Evolutionary conservation across 92 coral and sea anemone species (phyloP), one percentile per base, ranked within the genome.

Genomic region (Palythoa grandis): DNA sequence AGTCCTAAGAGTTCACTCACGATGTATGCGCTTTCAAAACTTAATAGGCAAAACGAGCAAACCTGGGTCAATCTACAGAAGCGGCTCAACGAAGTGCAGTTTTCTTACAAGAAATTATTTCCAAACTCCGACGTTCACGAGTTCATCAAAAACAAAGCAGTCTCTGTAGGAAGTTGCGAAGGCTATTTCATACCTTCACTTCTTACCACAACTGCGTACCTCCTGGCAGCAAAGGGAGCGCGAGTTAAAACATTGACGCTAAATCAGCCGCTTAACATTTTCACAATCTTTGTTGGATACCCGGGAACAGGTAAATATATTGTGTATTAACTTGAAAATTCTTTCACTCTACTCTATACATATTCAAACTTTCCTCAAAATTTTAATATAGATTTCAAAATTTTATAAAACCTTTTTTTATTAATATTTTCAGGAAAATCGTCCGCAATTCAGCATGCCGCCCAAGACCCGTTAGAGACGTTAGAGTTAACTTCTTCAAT

Each of bases 131-230:
- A 86, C 69, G 84, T 88, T 35, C 86, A 78, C 83, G 40, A 79
- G 24, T 86, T 86, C 83, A 58, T 89, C 43, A 86, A 80, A 56
- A 86, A 86, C 83, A 89, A 89, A 53, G 86, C 89, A 6, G 79
- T 89, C 35, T 89, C 63, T 60, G 67, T 60, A 17, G 67, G 67
- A 60, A 60, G 67, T 60, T 60, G 67, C 67, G 67, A 60, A 82
- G 90, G 92, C 11, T 87, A 90, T 76, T 90, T 86, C 67, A 63
- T 90, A 14, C 90, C 93, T 74, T 90, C 93, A 9, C 87, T 90
- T 54, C 53, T 90, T 20, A 90, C 90, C 20, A 87, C 93, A 15
- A 82, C 88, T 37, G 82, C 93, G 16, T 86, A 69, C 76, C 61
- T 90, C 19, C 87, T 90, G 78, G 87, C 92, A 14, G 74, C 65